Evolutionary conservation across 2,113 vertebrate species (phyloP), one percentile per base, ranked within the genome.

Genomic region (Microcebus ravelobensis): DNA sequence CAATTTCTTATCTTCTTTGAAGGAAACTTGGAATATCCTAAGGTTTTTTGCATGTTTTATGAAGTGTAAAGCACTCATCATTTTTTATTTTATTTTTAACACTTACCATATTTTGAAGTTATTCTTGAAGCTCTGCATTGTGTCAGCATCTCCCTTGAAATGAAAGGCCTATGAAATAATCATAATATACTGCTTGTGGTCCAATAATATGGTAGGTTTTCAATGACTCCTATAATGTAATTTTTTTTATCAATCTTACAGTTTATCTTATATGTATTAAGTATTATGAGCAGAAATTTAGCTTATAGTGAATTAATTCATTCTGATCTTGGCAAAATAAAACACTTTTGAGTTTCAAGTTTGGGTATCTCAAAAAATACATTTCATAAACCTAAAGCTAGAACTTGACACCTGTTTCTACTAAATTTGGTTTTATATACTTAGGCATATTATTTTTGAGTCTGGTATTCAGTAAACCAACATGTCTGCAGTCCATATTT

Each of bases 361-460:
- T 42, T 86, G 52, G 14, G 17, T 70, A 63, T 65, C 42, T 93
- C 81, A 71, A 84, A 70, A 93, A 77, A 68, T 81, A 23, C 0
- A n/a, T 82, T 74, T 87, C 25, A 50, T 71, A 79, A 90, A 29
- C 10, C 13, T 95, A 79, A 74, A 87, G 27, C 48, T 88, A 87
- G 21, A 77, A 74, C 1, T 70, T 67, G 15, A 42, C 73, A 65
- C 8, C 10, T 77, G 1, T 80, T 85, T 90, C 29, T 71, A n/a
- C 18, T 79, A 82, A 36, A 83, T 89, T 91, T 93, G 15, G 20
- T 76, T 94, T 94, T 63, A 70, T 61, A 52, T 82, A 50, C 2
- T 27, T 29, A 71, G 12, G 3, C 20, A 71, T 81, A 17, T 84
- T 92, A 95, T 52, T 96, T 97, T 87, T 61, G 29, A 85, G 27